These are phyloP conservation scores for Agapostemon virescens DNA, from an alignment of 2,888 invertebrate species.

Conservation along the genomic window DNA sequence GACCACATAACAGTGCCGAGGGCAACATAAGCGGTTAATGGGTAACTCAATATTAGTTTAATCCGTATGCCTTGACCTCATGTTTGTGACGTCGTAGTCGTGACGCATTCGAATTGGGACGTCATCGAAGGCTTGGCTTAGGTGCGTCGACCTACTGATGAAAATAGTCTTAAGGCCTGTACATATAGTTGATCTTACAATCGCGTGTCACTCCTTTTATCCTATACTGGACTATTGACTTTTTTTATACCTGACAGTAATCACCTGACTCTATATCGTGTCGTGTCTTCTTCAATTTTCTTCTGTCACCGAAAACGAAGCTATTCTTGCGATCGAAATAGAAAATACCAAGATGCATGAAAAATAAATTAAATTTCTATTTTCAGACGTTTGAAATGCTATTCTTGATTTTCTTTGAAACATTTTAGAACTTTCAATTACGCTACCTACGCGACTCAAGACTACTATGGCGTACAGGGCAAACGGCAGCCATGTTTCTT, in stretches of 20 bases:
- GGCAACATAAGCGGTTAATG: slow-evolving; percentile 33
- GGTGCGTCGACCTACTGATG: slow-evolving; percentile 53
- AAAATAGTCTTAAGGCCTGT: slow-evolving; percentile 63
- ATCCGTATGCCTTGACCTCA: slow-evolving; percentile 67
- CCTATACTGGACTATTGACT: slow-evolving; percentile 55
- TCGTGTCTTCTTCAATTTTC: background rate
- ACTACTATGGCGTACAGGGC: background rate
- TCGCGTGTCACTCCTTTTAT: slow-evolving; percentile 68
- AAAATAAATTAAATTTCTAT: background rate
- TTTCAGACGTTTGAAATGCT: too few relatives aligned
- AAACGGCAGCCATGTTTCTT: slow-evolving; percentile 6
- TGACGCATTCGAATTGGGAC: slow-evolving; percentile 55
- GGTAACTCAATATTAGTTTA: background rate
- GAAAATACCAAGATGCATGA: background rate
- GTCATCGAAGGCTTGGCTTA: slow-evolving; percentile 56
- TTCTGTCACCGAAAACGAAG: background rate
- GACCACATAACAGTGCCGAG: background rate
- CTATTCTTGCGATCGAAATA: background rate
- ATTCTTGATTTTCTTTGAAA: background rate
- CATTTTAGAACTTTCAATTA: background rate
- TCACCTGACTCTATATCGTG: background rate
- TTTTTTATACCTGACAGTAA: background rate
- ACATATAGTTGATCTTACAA: slow-evolving; percentile 32
- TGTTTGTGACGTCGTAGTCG: slow-evolving; percentile 63
- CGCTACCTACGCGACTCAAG: background rate